Evolutionary conservation across 2,888 invertebrate species (phyloP), one percentile per base, ranked within the genome.

Genomic region (Acanthococcus lagerstroemiae): DNA sequence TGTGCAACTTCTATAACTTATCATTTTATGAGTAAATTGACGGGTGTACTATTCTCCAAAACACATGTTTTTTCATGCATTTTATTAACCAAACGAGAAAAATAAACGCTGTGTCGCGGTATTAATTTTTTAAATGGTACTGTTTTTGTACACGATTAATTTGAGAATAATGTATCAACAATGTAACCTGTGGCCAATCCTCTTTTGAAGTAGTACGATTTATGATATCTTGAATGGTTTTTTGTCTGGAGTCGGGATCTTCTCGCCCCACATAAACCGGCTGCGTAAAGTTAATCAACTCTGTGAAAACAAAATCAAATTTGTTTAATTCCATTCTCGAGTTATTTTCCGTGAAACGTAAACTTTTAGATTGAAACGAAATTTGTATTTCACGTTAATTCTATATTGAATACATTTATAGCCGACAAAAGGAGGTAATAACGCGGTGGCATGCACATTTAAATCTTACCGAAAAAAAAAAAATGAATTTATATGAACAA

Each of bases 181-280:
- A n/a, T n/a, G 74, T 71, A 72, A 88, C 85, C 82, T 92, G 92
- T 0, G 94, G 93, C 94, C 95, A 95, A 73, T 89, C 84, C 70
- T 88, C 84, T 61, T 85, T 83, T 0, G 91, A 90, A 5, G 86
- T 87, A 0, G 91, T 90, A 68, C 95, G 81, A 66, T 84, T 82
- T 46, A 89, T 87, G 70, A 95, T 95, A 76, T 92, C 89, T 74
- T 87, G 86, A 73, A 94, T 89, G 4, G 95, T 91, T 72, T 88
- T 90, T 74, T 90, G 89, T 6, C 95, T 79, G 0, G 95, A 95
- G 76, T 93, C 86, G 0, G 92, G 90, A 78, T 94, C 94, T 73
- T 95, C 94, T 63, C 95, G 80, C 82, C 88, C 87, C 45, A 96
- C 95, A 75, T 93, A 93, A 55, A 96, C 90, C 0, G 96, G 95